Base-by-base conservation (phyloP, 2,797 vertebrate species). In the Gallirallus australis region DNA sequence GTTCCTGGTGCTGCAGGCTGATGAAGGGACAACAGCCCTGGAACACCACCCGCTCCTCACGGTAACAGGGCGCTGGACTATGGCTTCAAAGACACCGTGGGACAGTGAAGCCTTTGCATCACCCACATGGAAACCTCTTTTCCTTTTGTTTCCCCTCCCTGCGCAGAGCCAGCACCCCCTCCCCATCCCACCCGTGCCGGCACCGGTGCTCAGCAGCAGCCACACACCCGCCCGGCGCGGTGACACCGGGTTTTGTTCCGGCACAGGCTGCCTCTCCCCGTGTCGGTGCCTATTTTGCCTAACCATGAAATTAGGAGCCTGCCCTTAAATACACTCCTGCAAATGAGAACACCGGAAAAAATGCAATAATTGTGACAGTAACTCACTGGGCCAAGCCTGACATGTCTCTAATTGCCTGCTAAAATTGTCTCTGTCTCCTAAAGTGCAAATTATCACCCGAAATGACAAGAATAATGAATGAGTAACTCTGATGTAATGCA, bases 401-500 rank as follows among this genome's bases (percentile, higher is more conserved):
- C 98, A 98, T 97, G 96, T 97, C 98, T 98, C 98, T 98, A 98
- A 98, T 98, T 98, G 98, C 98, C 98, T 98, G 98, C 98, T 98
- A 98, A 98, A 98, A 98, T 98, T 98, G 98, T 98, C 97, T 97
- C 98, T 98, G 98, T 98, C 98, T 98, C 98, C 98, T 98, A 98
- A 98, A 98, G 98, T 98, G 98, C 98, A 98, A 98, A 98, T 98
- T 98, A 98, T 98, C 98, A 98, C 98, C 98, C 97, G 95, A 98
- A 98, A 98, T 98, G 98, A 98, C 98, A 98, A 98, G 98, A 98
- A 98, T 98, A 98, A 98, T 98, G 98, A 98, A 98, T 98, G 98
- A 98, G 98, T 97, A 98, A 97, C 98, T 98, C 98, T 98, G 98
- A 98, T 98, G 98, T 98, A 98, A 98, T 98, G 98, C 98, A 98